Percentiles rank a stretch among this genome's conserved stretches.
These are phyloP conservation scores for Meloidogyne hapla DNA, from an alignment of 1,140 invertebrate genomes.

Conservation along the genomic window DNA sequence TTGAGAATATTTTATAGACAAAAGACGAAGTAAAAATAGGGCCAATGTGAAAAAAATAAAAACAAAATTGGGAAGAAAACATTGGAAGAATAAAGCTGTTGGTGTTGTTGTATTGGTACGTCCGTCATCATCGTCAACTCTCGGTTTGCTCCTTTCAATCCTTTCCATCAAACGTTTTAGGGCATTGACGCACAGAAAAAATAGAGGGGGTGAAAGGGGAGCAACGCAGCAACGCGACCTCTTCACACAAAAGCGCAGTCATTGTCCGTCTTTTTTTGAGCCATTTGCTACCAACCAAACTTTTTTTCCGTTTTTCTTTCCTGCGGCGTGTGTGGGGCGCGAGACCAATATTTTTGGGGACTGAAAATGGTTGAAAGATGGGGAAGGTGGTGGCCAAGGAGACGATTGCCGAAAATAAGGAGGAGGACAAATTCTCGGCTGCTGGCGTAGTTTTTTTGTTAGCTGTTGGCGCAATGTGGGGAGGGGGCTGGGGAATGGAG, in stretches of 20 bases:
- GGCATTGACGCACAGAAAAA: too few relatives aligned
- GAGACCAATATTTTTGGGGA: neutral
- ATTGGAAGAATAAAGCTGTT: too few relatives aligned
- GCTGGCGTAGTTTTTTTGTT: neutral
- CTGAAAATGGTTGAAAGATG: neutral
- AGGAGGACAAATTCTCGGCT: neutral
- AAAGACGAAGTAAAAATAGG: neutral
- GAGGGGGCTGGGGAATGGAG: neutral
- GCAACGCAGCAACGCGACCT: neutral
- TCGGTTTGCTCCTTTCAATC: too few relatives aligned
- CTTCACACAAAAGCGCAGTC: neutral
- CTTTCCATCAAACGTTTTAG: too few relatives aligned
- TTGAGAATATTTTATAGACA: too few relatives aligned
- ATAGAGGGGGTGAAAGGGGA: neutral
- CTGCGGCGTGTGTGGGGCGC: slow-evolving; percentile 3
- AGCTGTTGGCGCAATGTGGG: neutral
- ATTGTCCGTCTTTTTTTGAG: neutral
- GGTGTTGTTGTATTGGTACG: too few relatives aligned
- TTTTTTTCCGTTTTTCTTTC: neutral
- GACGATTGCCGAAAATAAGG: neutral
- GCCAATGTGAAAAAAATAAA: neutral
- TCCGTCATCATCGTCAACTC: too few relatives aligned
- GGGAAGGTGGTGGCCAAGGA: neutral
- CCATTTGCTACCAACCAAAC: neutral
- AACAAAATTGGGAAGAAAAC: too few relatives aligned